Evolutionary conservation across 1,140 invertebrate species (phyloP), one percentile per base, ranked within the genome.

Genomic region (Harpegnathos saltator): DNA sequence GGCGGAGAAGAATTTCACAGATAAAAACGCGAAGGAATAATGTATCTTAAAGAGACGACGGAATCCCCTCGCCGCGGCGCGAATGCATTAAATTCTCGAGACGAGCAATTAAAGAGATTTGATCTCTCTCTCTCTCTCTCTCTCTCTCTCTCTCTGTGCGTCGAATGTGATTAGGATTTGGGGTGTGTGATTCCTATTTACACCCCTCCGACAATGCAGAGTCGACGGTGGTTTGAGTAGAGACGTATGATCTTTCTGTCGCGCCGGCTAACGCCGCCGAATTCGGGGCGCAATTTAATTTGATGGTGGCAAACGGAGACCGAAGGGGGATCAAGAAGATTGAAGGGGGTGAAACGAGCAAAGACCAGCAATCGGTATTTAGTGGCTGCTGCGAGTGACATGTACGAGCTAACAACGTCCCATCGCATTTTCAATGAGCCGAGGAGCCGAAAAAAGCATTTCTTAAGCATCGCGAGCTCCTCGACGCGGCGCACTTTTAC

Each of bases 211-310:
- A 19, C 22, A 68, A 56, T 68, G 22, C 22, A 68, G 58, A 78
- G 26, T 17, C 9, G 12, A 66, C 15, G n/a, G 24, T 24, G 56
- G 62, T 78, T 54, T 78, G 65, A 78, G 50, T 44, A 88, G 68
- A 81, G 80, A 62, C 80, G 73, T 59, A 69, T 59, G 72, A 90
- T 91, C 89, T 92, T 91, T 91, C 91, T 91, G 84, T 91, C 83
- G 80, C 78, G 83, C 68, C 77, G 52, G 82, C 62, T 68, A 86
- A 59, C 75, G 66, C 74, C 82, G 87, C 56, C 83, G 90, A 92
- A 92, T 91, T 92, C 92, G 90, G 92, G 93, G 93, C 91, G 88
- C 87, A 92, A 93, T 93, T 93, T 93, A 93, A 93, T 93, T 92
- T 93, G 93, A 93, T 93, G 89, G 91, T 89, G 89, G 88, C 80